phyloP scores from a whole-genome alignment of 2,797 vertebrate genomes.

The Aratinga solstitialis region DNA sequence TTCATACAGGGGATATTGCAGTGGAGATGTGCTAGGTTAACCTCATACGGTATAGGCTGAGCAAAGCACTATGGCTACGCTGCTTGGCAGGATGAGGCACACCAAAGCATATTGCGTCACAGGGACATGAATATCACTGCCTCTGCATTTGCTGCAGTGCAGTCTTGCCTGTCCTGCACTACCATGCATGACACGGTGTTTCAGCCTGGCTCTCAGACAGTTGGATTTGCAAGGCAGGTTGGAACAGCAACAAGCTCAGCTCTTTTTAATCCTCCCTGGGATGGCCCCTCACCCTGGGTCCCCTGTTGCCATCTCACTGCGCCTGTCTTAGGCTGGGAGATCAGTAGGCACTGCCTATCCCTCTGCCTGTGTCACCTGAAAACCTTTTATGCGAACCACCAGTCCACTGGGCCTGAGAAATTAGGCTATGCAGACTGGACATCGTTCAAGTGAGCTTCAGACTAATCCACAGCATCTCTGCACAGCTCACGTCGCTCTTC shows the following conservation, averaged over 20 bases:
- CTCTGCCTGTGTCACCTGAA: background rate
- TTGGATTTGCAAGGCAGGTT: background rate
- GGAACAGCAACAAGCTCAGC: background rate
- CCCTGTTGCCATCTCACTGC: background rate
- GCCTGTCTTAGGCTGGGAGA: background rate
- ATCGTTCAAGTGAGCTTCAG: background rate
- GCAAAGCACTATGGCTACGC: fast-evolving
- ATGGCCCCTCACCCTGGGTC: background rate
- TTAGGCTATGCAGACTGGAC: fast-evolving
- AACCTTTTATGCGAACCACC: background rate
- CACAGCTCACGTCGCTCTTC: background rate
- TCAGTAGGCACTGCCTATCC: background rate
- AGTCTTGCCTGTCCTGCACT: background rate
- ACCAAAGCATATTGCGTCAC: fast-evolving
- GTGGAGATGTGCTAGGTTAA: background rate
- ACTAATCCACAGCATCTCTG: background rate
- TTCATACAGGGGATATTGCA: fast-evolving
- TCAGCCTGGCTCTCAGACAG: too few species aligned
- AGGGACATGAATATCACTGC: fast-evolving
- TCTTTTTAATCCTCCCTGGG: background rate
- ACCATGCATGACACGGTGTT: fast-evolving
- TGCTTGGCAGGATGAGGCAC: fast-evolving
- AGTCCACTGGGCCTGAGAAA: background rate
- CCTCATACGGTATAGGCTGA: fast-evolving
- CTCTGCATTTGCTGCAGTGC: background rate